Evolutionary conservation across 2,113 vertebrate species (phyloP).

Genomic region (Petromus typicus): DNA sequence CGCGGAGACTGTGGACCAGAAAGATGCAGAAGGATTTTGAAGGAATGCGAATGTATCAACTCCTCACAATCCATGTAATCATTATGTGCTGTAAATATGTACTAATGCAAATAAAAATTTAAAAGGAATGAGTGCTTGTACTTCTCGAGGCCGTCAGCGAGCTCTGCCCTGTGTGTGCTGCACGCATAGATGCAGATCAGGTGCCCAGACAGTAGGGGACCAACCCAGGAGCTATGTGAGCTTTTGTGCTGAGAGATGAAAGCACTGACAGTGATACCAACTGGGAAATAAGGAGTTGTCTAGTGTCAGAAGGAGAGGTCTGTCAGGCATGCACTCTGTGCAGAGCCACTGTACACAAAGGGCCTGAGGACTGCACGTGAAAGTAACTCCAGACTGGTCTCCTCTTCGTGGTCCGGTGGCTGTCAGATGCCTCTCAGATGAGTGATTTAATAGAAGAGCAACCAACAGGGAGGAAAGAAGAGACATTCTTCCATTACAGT

Average conservation of each 20-base stretch:
- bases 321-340: not conserved
- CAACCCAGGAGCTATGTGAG: not conserved
- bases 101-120: not conserved
- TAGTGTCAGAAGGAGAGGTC: not conserved
- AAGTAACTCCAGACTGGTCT: not conserved
- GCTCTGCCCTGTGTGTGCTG: accelerated
- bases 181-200: not conserved
- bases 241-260: not conserved
- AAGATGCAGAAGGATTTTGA: not conserved
- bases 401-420: not conserved
- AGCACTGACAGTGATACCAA: not conserved
- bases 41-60: not conserved
- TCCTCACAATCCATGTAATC: not conserved
- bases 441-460: not conserved
- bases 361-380: not conserved
- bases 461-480: not conserved
- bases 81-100: not conserved
- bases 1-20: not conserved
- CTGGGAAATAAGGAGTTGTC: not conserved
- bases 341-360: not conserved
- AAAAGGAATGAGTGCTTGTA: not conserved
- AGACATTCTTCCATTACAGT: not conserved
- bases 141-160: not conserved
- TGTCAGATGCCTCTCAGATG: not conserved
- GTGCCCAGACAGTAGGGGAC: not conserved